Percentiles rank a stretch among this genome's conserved stretches.
Evolutionary conservation across 2,113 vertebrate genomes (phyloP).

Genomic region (Bothrops jararaca): DNA sequence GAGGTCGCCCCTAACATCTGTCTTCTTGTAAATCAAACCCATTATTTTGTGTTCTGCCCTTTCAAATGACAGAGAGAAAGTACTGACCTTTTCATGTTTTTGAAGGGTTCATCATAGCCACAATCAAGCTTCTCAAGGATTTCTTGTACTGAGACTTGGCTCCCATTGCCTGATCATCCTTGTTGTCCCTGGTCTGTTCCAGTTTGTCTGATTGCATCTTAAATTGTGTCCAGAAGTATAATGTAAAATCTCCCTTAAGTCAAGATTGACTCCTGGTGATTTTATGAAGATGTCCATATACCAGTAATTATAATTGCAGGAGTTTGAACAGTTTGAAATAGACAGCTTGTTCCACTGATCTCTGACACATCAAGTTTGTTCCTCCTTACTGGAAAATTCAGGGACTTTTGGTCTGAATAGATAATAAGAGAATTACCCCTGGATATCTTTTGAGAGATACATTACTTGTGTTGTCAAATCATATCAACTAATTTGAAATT

Average conservation of each 20-base stretch:
- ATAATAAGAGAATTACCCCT: neutral
- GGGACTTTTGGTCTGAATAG: neutral
- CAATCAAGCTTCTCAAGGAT: neutral
- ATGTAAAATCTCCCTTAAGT: neutral
- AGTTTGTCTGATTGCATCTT: neutral
- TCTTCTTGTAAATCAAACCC: neutral
- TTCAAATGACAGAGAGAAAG: neutral
- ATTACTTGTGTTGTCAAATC: neutral
- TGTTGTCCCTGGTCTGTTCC: neutral
- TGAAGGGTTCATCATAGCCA: neutral
- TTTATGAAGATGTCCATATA: neutral
- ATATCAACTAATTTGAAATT: neutral
- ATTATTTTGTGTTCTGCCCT: neutral
- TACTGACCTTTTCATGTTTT: neutral
- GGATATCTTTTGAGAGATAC: neutral
- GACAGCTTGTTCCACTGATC: neutral
- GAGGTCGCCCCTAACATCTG: neutral
- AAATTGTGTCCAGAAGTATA: neutral
- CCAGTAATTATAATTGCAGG: neutral
- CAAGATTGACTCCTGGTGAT: neutral
- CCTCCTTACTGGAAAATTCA: neutral
- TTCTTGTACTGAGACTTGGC: neutral
- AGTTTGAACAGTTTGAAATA: neutral
- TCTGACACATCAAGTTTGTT: neutral
- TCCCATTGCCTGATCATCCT: neutral